Base-by-base conservation (phyloP, 1,140 invertebrate genomes). In the Protaetia brevitarsis region DNA sequence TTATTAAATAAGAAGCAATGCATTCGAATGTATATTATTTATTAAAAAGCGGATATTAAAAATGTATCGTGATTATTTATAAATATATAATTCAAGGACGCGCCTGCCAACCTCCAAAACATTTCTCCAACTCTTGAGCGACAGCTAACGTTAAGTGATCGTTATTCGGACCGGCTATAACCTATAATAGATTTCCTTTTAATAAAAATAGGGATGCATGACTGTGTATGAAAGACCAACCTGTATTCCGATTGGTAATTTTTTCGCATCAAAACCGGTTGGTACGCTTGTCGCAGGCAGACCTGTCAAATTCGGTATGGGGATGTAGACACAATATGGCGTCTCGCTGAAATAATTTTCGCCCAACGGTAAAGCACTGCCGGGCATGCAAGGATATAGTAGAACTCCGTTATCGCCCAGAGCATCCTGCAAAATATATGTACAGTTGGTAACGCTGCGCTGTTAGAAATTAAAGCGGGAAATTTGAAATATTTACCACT, bases 51-150 rank as follows among this genome's bases (percentile, higher is more conserved):
- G n/a, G n/a, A n/a, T n/a, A n/a, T n/a, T n/a, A n/a, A n/a, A n/a
- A n/a, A n/a, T n/a, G n/a, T n/a, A n/a, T n/a, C n/a, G 1, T n/a
- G 5, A 6, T 34, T 34, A 11, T 34, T 34, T n/a, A 11, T 34
- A 6, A 23, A 23, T 21, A 21, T 2, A 11, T 28, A 10, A 58
- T 59, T 30, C 11, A 59, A 28, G 57, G 57, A 13, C 87, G 86
- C 27, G 86, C 83, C 28, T 84, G 80, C 95, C 95, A 97, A 1
- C 94, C 95, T 23, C 93, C 94, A 72, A 96, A 95, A 7, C 85
- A 87, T 71, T 84, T 86, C 75, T 96, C 93, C 30, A 97, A 84
- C 78, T 95, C 91, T 68, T 84, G 79, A 2, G 94, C 94, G 2
- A 95, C 86, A 10, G 90, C 88, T 67, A 96, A 81, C 6, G 88